Percentiles rank a stretch among this genome's conserved stretches.
Evolutionary conservation across 1,140 invertebrate species (phyloP).

Genomic region (Ostrea edulis): DNA sequence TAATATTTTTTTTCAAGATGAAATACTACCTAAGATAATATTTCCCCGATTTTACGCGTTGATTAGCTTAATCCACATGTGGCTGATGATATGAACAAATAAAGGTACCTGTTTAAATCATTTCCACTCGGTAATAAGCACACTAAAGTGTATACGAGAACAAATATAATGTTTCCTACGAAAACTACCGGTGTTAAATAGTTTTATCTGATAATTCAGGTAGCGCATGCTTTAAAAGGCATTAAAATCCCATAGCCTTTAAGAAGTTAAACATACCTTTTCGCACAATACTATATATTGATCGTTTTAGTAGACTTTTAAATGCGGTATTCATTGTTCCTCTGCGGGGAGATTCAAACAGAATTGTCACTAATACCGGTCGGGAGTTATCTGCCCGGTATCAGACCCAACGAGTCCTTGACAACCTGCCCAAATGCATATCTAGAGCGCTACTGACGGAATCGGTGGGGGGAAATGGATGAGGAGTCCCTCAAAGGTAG

Average conservation of each 20-base stretch:
- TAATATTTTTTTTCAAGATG: too few species aligned
- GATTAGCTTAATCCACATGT: neutral
- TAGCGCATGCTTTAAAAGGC: conserved; percentile 11
- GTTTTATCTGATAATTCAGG: conserved; percentile 29
- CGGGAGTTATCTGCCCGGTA: conserved; percentile 16
- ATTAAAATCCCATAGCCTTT: conserved; percentile 24
- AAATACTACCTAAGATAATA: too few species aligned
- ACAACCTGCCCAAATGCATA: conserved; percentile 1
- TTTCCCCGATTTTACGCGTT: too few species aligned
- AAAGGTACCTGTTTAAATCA: neutral
- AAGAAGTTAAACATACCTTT: conserved; percentile 36
- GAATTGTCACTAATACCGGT: conserved; percentile 9
- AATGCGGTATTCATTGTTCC: conserved; percentile 27
- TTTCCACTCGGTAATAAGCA: neutral
- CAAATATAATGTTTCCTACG: neutral
- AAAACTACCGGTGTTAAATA: conserved; percentile 30
- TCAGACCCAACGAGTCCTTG: conserved; percentile 5
- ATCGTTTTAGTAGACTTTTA: conserved; percentile 26
- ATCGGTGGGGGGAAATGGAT: neutral
- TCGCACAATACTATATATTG: conserved; percentile 32
- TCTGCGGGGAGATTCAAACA: neutral
- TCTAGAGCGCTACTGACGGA: neutral
- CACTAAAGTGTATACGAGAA: neutral
- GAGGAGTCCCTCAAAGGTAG: neutral
- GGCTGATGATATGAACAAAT: neutral